Base-by-base conservation (phyloP, 2,888 invertebrate genomes). In the Agonum fuliginosum region DNA sequence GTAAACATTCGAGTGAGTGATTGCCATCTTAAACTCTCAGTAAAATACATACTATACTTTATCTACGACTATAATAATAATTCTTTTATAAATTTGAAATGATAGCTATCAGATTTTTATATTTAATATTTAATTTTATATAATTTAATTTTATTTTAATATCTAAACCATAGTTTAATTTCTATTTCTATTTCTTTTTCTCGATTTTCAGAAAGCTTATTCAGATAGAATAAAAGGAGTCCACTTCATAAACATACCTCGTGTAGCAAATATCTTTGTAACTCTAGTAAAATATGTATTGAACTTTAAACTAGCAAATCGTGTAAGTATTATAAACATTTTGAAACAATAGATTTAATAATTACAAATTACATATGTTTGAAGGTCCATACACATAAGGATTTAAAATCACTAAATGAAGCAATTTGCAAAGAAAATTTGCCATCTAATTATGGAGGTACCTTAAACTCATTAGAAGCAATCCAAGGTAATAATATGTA, bases 401-500 rank as follows among this genome's bases (percentile, higher is more conserved):
- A 76, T 27, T 71, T 69, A 4, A 81, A 82, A 27, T 58, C 79
- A 4, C 67, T 83, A 0, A 67, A 80, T 17, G 67, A 81, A 69
- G 69, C 72, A 58, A 81, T 83, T 10, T 81, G 82, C n/a, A 79
- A 78, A 20, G 82, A 83, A 69, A 82, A 79, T 72, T 78, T 83
- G 17, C 83, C 83, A 6, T 80, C 79, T 4, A 78, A 83, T 74
- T 83, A 81, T 79, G 82, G 81, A 0, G 83, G 83, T 0, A 67
- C 79, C 3, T 81, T 81, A 72, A 80, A 58, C 24, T 79, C 91
- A n/a, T 88, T 91, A 83, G 89, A 6, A 12, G 69, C 41, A 22
- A 14, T 69, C 0, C 43, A 69, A 10, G 14, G 69, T 46, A 69
- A 69, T 69, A 37, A 17, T 37, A 22, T 30, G 1, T 14, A 19